Evolutionary conservation across 53 echinoderm and acorn worm genomes (phyloP), one percentile per base, ranked within the genome.

Genomic region (Holothuria scabra): DNA sequence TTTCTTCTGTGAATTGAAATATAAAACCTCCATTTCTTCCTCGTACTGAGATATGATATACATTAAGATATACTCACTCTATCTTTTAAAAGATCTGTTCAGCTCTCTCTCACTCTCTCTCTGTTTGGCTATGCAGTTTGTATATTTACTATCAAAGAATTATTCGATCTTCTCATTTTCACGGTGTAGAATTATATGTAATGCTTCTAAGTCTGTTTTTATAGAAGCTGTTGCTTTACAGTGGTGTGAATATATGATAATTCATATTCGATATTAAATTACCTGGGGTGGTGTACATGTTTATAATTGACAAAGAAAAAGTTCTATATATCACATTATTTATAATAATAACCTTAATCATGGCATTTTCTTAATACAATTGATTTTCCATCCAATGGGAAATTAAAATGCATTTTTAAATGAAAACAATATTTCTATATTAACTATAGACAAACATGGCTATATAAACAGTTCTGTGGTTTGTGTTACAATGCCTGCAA

Each of bases 91-190:
- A 52, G 52, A 52, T 52, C 52, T 52, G 16, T 52, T 52, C 52
- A 52, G 52, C 52, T 52, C 52, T 52, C 18, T 52, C 28, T n/a
- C 18, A 48, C 46, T 70, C 71, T 71, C 71, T 71, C 48, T 24
- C 48, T n/a, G 21, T 71, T 71, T 71, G 71, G 71, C 71, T 71
- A 71, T 71, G 71, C 71, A 71, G 71, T 71, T 71, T 71, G 71
- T 71, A 71, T 38, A 44, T 44, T 71, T 33, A 32, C 30, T 44
- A 44, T 21, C 21, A 67, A 33, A 67, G 71, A 71, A 71, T n/a
- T 71, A 71, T 71, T 49, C 20, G 10, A n/a, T 44, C 41, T 71
- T 71, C 71, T 71, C 44, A 71, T 38, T 71, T 46, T 71, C 71
- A 71, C 46, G 20, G 46, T 71, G 41, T 71, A 71, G 71, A 71